Percentiles rank a stretch among this genome's conserved stretches.
Evolutionary conservation across 2,888 invertebrate species (phyloP).

Genomic region (Ditylenchus weischeri): DNA sequence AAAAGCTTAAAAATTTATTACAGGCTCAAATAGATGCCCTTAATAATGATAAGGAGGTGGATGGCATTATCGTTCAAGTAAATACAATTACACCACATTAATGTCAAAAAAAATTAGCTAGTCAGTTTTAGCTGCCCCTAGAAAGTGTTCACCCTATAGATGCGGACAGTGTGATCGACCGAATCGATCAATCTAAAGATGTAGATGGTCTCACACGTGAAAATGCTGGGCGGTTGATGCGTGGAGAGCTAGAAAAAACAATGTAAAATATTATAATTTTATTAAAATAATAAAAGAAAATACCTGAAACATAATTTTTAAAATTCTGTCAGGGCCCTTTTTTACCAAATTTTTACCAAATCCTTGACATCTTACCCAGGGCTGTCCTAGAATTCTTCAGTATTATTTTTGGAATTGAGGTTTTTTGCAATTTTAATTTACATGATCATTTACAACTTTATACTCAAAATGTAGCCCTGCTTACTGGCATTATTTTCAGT

Average conservation of each 20-base stretch:
- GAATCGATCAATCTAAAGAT: conserved; percentile 69
- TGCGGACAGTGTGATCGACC: conserved; percentile 71
- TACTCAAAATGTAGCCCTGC: too few relatives aligned
- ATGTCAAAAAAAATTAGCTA: neutral
- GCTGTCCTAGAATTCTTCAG: too few relatives aligned
- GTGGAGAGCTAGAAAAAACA: conserved; percentile 73
- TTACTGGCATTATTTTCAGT: too few relatives aligned
- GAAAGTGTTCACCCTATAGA: conserved; percentile 80
- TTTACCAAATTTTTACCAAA: too few relatives aligned
- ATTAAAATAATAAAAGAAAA: neutral
- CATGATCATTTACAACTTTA: too few relatives aligned
- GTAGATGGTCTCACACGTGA: conserved; percentile 63
- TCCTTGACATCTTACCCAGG: too few relatives aligned
- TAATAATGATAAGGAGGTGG: conserved; percentile 76
- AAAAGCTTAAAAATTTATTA: conserved; percentile 1
- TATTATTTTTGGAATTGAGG: neutral
- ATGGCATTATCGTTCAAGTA: conserved; percentile 59
- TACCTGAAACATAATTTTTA: too few relatives aligned
- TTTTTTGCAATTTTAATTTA: too few relatives aligned
- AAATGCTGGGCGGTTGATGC: conserved; percentile 86
- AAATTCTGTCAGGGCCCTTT: too few relatives aligned
- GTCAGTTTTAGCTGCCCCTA: conserved; percentile 68
- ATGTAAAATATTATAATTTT: conserved; percentile 63
- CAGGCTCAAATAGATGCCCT: conserved; percentile 68
- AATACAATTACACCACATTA: neutral